Conservation (phyloP, 1,140 invertebrate species). For the Rhyacophila brunnea region DNA sequence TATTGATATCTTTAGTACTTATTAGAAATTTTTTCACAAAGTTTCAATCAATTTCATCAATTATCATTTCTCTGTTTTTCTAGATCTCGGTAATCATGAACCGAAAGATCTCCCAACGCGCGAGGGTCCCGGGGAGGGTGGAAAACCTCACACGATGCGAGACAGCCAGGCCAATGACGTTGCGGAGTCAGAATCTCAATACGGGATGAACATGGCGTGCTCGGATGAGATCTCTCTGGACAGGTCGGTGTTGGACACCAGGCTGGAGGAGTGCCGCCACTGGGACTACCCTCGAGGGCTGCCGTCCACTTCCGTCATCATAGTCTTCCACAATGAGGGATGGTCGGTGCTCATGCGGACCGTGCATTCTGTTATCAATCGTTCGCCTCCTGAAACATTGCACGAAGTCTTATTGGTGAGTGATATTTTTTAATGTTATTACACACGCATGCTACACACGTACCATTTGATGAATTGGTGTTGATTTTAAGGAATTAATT, state of each 20-base stretch:
- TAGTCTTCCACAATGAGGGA: slow-evolving; percentile 99
- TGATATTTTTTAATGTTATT: no score
- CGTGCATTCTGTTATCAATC: slow-evolving; percentile 94
- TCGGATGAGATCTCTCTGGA: slow-evolving; percentile 87
- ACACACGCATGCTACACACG: no score
- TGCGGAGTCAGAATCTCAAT: slow-evolving; percentile 75
- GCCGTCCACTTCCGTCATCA: slow-evolving; percentile 90
- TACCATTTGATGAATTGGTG: no score
- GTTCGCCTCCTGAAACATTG: slow-evolving; percentile 85
- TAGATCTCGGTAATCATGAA: slow-evolving; percentile 64
- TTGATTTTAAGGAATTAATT: no score
- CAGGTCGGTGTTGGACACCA: slow-evolving; percentile 82
- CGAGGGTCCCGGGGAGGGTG: slow-evolving; percentile 81
- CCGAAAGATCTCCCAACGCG: slow-evolving; percentile 58
- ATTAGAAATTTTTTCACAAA: no score
- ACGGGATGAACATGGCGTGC: slow-evolving; percentile 96
- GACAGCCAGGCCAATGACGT: slow-evolving; percentile 74
- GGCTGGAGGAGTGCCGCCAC: slow-evolving; percentile 88
- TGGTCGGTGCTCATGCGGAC: slow-evolving; percentile 93
- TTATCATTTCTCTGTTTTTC: no score
- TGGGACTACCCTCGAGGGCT: slow-evolving; percentile 93
- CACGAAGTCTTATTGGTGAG: slow-evolving; percentile 90
- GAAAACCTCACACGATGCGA: slow-evolving; percentile 71
- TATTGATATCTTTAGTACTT: no score
- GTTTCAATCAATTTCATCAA: no score